Base-by-base conservation (phyloP, 2,888 invertebrate genomes). In the Gandaritis pyraliata region DNA sequence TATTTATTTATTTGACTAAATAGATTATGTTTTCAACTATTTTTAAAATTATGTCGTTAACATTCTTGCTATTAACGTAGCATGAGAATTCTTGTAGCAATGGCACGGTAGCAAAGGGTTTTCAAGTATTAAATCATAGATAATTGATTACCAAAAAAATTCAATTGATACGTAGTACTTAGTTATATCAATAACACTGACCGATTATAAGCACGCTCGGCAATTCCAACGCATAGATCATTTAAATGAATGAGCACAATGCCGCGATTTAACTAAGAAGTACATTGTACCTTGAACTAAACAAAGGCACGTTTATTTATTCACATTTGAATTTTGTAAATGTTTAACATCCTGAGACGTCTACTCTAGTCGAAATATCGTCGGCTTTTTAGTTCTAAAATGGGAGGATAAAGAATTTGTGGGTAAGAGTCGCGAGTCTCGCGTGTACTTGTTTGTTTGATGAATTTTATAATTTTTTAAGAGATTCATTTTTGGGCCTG, bases 191-290 rank as follows among this genome's bases (percentile, higher is more conserved):
- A 54, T 46, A 53, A n/a, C 13, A 41, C n/a, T 39, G 39, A 33
- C 5, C 18, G n/a, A 51, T 58, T 58, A 51, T 13, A 7, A 11
- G 57, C 57, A 58, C 57, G 57, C 57, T 51, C 50, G 8, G 38
- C 15, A 13, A 49, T 43, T 41, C 38, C 48, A 16, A 15, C 15
- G 18, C 18, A 18, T 45, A 10, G 15, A 41, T 45, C 7, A 53
- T 45, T 43, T 16, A 33, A 23, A 33, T 33, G 33, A 54, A 54
- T 45, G 16, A 53, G 45, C 30, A 45, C 45, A 45, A 53, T 53
- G 52, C 45, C 46, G 23, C 11, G 23, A 46, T 54, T 36, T 36
- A 46, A 36, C 38, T 46, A 38, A 46, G 12, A 33, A n/a, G 10
- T 45, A 15, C 55, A 8, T 43, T 11, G 38, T 38, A 38, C 43